Percentiles rank a stretch among this genome's conserved stretches.
Conservation (phyloP, 1,140 invertebrate species). For the Mactra quadrangularis region DNA sequence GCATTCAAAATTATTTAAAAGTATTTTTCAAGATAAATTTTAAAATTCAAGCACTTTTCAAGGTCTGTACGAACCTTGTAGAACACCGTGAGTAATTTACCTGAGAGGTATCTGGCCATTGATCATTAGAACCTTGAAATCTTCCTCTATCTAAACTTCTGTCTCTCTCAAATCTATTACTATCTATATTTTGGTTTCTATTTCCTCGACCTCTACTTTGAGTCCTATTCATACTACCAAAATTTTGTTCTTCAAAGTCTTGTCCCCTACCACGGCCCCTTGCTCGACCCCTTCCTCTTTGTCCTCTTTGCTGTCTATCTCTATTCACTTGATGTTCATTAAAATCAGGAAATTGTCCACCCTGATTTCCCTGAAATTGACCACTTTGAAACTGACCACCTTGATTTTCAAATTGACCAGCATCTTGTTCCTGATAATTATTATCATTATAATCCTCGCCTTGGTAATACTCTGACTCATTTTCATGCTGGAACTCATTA, state of each 20-base stretch:
- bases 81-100: no score
- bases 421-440: constrained; percentile 1
- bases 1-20: no score
- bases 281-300: constrained; percentile 2
- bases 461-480: neutral
- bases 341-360: neutral
- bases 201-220: neutral
- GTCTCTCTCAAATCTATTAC: constrained; percentile 31
- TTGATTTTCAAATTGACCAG: neutral
- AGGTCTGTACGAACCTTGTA: no score
- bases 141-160: constrained; percentile 35
- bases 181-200: constrained; percentile 8
- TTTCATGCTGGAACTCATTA: no score
- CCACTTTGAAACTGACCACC: neutral
- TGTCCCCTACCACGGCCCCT: neutral
- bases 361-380: neutral
- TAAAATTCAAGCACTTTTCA: no score
- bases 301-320: constrained; percentile 6
- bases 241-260: neutral
- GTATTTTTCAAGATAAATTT: no score
- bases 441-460: neutral
- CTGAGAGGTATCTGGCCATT: no score
- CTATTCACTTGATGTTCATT: constrained; percentile 12
- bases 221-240: neutral
- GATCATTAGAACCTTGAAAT: neutral